A percentile compares a stretch with the other conserved stretches of the same genome.
Conservation (phyloP, 2,888 invertebrate genomes). For the Dugesia japonica region DNA sequence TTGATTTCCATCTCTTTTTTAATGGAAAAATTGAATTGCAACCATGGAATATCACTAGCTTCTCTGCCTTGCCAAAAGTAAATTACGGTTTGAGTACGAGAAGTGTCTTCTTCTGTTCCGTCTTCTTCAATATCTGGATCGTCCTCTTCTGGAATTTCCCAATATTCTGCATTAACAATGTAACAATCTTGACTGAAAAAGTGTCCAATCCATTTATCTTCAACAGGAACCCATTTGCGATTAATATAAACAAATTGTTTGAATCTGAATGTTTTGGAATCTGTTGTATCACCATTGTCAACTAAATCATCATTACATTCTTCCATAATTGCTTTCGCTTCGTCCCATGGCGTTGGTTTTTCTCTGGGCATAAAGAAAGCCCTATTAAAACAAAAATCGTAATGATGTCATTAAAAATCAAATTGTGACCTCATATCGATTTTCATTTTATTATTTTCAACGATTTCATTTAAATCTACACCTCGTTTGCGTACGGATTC, state of each 20-base stretch:
- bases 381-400: background rate
- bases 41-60: constrained; percentile 97
- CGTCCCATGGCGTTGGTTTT: constrained; percentile 65
- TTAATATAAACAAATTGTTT: constrained; percentile 50
- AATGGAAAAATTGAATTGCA: constrained; percentile 58
- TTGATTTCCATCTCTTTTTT: constrained; percentile 30
- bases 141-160: constrained; percentile 54
- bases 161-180: constrained; percentile 88
- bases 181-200: constrained; percentile 90
- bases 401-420: background rate
- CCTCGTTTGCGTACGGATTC: constrained; percentile 89
- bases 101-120: constrained; percentile 48
- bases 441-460: constrained; percentile 53
- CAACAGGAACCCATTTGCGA: constrained; percentile 51
- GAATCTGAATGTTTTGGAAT: background rate
- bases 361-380: constrained; percentile 86
- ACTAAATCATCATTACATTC: constrained; percentile 95
- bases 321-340: constrained; percentile 63
- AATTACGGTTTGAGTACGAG: constrained; percentile 79
- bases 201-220: constrained; percentile 50
- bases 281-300: background rate
- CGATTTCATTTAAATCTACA: constrained; percentile 62
- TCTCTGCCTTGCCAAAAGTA: constrained; percentile 97
- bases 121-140: constrained; percentile 30
- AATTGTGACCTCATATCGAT: constrained; percentile 62